phyloP scores from a whole-genome alignment of 2,888 invertebrate genomes.

The Pardosa pseudoannulata region DNA sequence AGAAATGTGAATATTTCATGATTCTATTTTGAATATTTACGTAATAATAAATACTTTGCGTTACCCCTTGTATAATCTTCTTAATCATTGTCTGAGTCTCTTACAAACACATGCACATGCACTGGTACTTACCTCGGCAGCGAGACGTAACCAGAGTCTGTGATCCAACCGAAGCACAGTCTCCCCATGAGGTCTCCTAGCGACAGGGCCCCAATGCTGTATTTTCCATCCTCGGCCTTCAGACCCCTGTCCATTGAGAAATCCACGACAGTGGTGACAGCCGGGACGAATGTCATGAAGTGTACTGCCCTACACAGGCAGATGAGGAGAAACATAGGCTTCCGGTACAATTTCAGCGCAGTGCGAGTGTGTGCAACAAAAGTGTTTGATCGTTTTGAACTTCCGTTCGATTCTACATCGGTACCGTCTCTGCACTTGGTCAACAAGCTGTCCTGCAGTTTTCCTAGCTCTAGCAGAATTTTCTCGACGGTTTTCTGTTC shows the following conservation, averaged over 20 bases:
- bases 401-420: background rate
- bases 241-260: constrained; percentile 70
- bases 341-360: constrained; percentile 31
- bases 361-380: constrained; percentile 44
- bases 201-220: constrained; percentile 65
- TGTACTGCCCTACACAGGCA: constrained; percentile 59
- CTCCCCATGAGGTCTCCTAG: constrained; percentile 72
- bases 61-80: too few species aligned
- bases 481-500: background rate
- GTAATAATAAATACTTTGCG: too few species aligned
- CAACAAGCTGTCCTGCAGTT: background rate
- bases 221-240: constrained; percentile 53
- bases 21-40: too few species aligned
- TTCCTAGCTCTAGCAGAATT: constrained; percentile 22
- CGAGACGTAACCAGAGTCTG: constrained; percentile 48
- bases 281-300: constrained; percentile 44
- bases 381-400: constrained; percentile 19
- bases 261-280: constrained; percentile 64
- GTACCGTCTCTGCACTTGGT: background rate
- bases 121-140: constrained; percentile 38
- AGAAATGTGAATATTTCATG: too few species aligned
- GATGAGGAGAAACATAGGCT: constrained; percentile 50
- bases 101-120: too few species aligned
- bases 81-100: too few species aligned
- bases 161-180: constrained; percentile 71